These are phyloP conservation scores for Holacanthella duospinosa DNA, from an alignment of 2,888 invertebrate species.

Conservation along the genomic window DNA sequence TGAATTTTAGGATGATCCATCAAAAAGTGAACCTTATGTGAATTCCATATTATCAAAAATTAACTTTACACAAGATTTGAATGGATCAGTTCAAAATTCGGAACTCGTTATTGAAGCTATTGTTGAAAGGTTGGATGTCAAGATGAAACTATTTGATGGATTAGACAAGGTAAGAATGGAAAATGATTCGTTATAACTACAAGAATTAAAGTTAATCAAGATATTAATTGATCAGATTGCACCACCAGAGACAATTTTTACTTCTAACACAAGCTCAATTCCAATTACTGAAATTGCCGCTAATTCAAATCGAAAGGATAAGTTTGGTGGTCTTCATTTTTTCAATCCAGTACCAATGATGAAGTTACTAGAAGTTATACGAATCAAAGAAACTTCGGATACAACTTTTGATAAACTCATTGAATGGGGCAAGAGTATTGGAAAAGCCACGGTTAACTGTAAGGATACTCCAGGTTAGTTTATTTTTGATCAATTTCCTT, in stretches of 20 bases:
- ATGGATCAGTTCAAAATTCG: slow-evolving; percentile 52
- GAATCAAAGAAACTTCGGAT: slow-evolving; percentile 45
- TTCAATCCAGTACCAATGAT: slow-evolving; percentile 53
- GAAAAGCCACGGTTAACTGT: slow-evolving; percentile 45
- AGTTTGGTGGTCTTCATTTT: slow-evolving; percentile 52
- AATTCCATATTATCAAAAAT: slow-evolving; percentile 42
- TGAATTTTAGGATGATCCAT: slow-evolving; percentile 31
- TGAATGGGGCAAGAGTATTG: slow-evolving; percentile 47
- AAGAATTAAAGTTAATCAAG: background rate
- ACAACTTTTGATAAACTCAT: slow-evolving; percentile 44
- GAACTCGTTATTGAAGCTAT: slow-evolving; percentile 78
- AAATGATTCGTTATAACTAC: background rate
- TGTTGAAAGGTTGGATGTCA: slow-evolving; percentile 67
- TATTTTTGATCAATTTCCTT: background rate
- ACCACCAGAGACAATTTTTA: slow-evolving; percentile 44
- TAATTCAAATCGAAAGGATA: slow-evolving; percentile 40
- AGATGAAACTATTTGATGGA: slow-evolving; percentile 62
- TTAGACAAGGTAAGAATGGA: slow-evolving; percentile 51
- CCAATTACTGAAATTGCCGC: slow-evolving; percentile 46
- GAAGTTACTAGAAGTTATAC: slow-evolving; percentile 50
- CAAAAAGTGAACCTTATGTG: slow-evolving; percentile 43
- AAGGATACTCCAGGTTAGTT: slow-evolving; percentile 4
- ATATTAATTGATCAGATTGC: slow-evolving; percentile 38
- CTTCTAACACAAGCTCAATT: slow-evolving; percentile 51
- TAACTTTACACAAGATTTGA: slow-evolving; percentile 48